Evolutionary conservation across 2,797 vertebrate species (phyloP).

Genomic region (Lindbergichthys nudifrons): DNA sequence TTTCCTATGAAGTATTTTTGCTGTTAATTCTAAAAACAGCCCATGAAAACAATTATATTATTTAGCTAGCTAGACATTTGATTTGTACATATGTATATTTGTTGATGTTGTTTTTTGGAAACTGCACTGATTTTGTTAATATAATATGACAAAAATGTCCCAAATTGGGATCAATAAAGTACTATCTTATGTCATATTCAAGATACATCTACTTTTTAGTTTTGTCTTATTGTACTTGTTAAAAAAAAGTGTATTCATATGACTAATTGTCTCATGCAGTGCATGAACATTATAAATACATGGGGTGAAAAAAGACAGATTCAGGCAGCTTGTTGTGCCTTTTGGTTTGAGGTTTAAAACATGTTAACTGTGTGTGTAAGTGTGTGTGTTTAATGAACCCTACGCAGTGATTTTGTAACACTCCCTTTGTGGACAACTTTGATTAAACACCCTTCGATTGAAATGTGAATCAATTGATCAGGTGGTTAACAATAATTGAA

Average conservation of each 20-base stretch:
- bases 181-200: too few relatives aligned
- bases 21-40: not conserved
- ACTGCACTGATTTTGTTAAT: not conserved
- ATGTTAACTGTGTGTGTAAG: not conserved
- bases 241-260: constrained; percentile 1
- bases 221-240: not conserved
- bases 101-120: not conserved
- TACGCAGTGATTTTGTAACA: not conserved
- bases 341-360: not conserved
- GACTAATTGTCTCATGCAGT: not conserved
- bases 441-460: not conserved
- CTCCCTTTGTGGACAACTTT: not conserved
- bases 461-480: not conserved
- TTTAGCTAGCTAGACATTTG: not conserved
- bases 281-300: not conserved
- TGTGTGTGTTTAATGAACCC: not conserved
- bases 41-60: not conserved
- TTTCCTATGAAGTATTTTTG: not conserved
- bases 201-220: too few relatives aligned
- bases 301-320: not conserved
- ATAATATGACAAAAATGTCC: too few relatives aligned
- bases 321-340: not conserved
- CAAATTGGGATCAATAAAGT: too few relatives aligned
- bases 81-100: too few relatives aligned
- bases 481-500: not conserved